These are phyloP conservation scores for Thymallus thymallus DNA, from an alignment of 2,113 vertebrate genomes.

Conservation along the genomic window DNA sequence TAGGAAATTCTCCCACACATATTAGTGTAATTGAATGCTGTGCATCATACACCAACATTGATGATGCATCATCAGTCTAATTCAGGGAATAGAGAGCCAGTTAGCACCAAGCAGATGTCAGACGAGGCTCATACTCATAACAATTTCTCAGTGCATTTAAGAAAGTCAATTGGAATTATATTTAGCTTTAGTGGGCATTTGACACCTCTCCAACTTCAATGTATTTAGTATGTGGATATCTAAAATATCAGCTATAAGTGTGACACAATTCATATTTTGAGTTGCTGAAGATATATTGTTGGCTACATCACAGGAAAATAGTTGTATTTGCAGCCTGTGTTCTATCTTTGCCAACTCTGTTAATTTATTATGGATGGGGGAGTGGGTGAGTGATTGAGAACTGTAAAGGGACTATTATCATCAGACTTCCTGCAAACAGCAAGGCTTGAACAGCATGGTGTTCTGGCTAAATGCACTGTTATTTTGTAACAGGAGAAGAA, in stretches of 20 bases:
- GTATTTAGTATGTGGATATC: no score
- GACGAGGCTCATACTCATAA: no score
- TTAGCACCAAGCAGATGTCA: not conserved
- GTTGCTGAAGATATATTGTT: no score
- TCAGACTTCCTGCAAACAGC: conserved; percentile 9
- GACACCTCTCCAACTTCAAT: no score
- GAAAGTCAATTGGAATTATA: no score
- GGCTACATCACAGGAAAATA: no score
- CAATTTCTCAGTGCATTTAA: no score
- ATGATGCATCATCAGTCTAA: not conserved
- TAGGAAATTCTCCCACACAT: not conserved
- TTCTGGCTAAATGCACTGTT: conserved; percentile 6
- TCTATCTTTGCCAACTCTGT: conserved; percentile 16
- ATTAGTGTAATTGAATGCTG: not conserved
- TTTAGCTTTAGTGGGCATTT: no score
- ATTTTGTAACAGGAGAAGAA: conserved; percentile 8
- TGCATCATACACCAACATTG: not conserved
- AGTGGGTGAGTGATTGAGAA: conserved; percentile 15
- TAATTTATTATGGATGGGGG: no score
- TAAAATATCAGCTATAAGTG: no score
- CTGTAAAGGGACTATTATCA: conserved; percentile 10
- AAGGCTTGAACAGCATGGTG: conserved; percentile 18
- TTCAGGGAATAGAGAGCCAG: not conserved
- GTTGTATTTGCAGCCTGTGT: not conserved
- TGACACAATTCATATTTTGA: no score